A percentile compares a stretch with the other conserved stretches of the same genome.
These are phyloP conservation scores for Apamea crenata DNA, from an alignment of 2,888 invertebrate genomes.

Conservation along the genomic window DNA sequence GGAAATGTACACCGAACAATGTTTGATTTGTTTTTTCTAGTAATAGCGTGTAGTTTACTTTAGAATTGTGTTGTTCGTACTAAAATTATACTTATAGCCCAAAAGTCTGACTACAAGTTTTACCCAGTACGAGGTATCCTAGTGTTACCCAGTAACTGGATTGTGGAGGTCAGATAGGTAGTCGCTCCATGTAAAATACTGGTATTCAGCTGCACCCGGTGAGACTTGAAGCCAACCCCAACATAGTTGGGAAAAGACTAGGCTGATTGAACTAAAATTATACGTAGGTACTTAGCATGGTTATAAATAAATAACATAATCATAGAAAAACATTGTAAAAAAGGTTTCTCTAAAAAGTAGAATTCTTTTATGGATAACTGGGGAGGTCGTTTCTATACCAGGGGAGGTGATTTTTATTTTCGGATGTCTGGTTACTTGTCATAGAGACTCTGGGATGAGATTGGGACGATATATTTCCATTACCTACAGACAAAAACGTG, in stretches of 20 bases:
- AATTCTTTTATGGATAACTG: neutral
- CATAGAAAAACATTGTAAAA: neutral
- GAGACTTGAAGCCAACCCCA: neutral
- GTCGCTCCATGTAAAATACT: neutral
- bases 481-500: neutral
- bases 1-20: slow-evolving; percentile 8
- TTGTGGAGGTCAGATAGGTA: neutral
- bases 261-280: neutral
- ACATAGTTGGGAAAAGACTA: neutral
- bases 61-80: neutral
- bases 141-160: neutral
- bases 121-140: too few species aligned
- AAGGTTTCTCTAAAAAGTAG: neutral
- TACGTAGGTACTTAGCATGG: neutral
- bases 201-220: neutral
- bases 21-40: slow-evolving; percentile 3
- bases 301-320: neutral
- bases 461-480: slow-evolving; percentile 4
- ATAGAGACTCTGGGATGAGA: neutral
- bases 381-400: neutral
- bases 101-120: neutral
- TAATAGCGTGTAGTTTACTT: neutral
- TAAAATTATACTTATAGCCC: neutral
- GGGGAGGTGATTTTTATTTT: neutral
- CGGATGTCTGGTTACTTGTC: neutral